A percentile compares a stretch with the other conserved stretches of the same genome.
Conservation (phyloP, 1,140 invertebrate genomes). For the Penaeus chinensis region DNA sequence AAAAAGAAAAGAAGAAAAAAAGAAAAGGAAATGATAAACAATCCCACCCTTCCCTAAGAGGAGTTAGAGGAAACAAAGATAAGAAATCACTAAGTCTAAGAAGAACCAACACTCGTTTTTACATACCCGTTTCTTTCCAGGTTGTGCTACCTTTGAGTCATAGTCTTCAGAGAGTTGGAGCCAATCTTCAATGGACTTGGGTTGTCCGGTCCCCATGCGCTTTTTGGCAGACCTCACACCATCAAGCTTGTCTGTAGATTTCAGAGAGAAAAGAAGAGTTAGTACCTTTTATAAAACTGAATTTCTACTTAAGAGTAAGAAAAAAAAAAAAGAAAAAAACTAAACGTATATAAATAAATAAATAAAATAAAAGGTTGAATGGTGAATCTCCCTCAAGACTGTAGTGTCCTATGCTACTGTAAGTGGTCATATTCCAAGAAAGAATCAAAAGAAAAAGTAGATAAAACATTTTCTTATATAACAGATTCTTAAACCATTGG, state of each 20-base stretch:
- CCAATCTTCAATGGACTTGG: slow-evolving; percentile 88
- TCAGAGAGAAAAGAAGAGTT: slow-evolving; percentile 49
- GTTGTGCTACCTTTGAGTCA: slow-evolving; percentile 72
- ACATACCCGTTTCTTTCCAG: slow-evolving; percentile 89
- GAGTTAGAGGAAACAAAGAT: background rate
- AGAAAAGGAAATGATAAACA: no score
- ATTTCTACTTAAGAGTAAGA: no score
- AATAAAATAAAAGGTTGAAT: background rate
- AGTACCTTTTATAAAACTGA: slow-evolving; percentile 14
- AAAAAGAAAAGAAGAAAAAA: no score
- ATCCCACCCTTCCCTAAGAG: background rate
- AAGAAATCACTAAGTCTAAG: background rate
- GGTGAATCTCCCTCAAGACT: no score
- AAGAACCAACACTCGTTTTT: background rate
- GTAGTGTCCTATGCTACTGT: background rate
- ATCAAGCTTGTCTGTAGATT: slow-evolving; percentile 86
- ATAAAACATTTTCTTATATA: slow-evolving; percentile 17
- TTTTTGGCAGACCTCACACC: slow-evolving; percentile 74
- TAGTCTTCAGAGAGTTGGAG: slow-evolving; percentile 85
- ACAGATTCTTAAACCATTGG: slow-evolving; percentile 7
- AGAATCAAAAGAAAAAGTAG: slow-evolving; percentile 24
- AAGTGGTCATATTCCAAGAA: no score
- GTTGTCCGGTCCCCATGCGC: slow-evolving; percentile 68
- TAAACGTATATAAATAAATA: slow-evolving; percentile 29
- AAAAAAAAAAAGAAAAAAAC: background rate